Evolutionary conservation across 1,140 invertebrate species (phyloP).

Genomic region (Drosophila sproati): DNA sequence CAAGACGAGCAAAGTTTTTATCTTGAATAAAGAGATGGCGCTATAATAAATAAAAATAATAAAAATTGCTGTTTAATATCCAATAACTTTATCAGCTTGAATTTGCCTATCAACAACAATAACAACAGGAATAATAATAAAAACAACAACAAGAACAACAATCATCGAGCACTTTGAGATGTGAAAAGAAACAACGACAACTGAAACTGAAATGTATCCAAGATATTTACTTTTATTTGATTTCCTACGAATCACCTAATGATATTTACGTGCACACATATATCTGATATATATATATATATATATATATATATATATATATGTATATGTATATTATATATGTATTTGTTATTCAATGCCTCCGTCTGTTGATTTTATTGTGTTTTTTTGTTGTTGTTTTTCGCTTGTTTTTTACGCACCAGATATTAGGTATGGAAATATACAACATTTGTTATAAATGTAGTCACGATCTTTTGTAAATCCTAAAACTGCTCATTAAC

Average conservation of each 20-base stretch:
- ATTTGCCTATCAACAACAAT: constrained; percentile 11
- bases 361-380: constrained; percentile 40
- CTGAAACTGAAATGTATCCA: too few species aligned
- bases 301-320: neutral
- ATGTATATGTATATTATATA: constrained; percentile 24
- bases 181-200: constrained; percentile 7
- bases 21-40: neutral
- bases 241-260: constrained; percentile 18
- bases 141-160: neutral
- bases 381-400: constrained; percentile 3
- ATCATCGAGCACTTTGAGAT: constrained; percentile 5
- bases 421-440: constrained; percentile 42
- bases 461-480: constrained; percentile 35
- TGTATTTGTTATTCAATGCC: constrained; percentile 60
- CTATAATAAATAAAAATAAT: neutral
- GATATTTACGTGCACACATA: neutral
- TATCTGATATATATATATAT: neutral
- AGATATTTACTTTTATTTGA: constrained; percentile 2
- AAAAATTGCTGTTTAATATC: neutral
- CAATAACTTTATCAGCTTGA: constrained; percentile 18
- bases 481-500: constrained; percentile 28
- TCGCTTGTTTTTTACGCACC: constrained; percentile 37
- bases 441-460: constrained; percentile 44
- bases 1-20: neutral
- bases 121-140: neutral